These are phyloP conservation scores for Haliclystus octoradiatus DNA, from an alignment of 30 jellyfish, hydroid and myxozoan genomes.

Conservation along the genomic window DNA sequence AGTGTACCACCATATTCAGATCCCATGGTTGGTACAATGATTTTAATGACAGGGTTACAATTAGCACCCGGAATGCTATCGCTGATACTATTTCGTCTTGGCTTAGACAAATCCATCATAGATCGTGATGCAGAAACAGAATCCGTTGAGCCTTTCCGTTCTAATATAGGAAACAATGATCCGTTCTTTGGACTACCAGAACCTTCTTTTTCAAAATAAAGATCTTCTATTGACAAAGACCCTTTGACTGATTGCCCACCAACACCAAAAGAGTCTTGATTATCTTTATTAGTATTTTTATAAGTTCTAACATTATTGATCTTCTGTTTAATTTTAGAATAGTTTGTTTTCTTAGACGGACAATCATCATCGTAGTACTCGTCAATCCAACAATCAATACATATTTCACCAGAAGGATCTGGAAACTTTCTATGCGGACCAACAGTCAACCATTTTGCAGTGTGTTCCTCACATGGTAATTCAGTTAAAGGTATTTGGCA, in stretches of 20 bases:
- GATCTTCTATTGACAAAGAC: constrained; percentile 76
- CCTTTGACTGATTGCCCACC: constrained; percentile 74
- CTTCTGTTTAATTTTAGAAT: constrained; percentile 29
- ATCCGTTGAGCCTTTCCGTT: neutral
- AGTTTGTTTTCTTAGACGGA: constrained; percentile 22
- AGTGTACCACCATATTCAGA: constrained; percentile 79
- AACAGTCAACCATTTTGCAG: constrained; percentile 63
- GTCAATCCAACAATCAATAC: constrained; percentile 84
- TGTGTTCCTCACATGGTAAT: constrained; percentile 80
- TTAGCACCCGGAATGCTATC: neutral
- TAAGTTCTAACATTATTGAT: constrained; percentile 19
- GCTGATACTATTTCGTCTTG: neutral
- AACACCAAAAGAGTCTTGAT: constrained; percentile 30
- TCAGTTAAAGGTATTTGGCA: constrained; percentile 57
- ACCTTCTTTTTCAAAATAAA: neutral
- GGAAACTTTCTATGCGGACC: constrained; percentile 78
- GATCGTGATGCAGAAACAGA: neutral
- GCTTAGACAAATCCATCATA: neutral
- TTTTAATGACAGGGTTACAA: constrained; percentile 51
- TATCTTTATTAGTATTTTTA: constrained; percentile 7
- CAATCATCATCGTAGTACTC: constrained; percentile 46
- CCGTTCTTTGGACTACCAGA: neutral
- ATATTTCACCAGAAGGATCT: constrained; percentile 71
- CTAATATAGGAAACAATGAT: neutral
- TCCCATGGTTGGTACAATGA: constrained; percentile 66